A percentile compares a stretch with the other conserved stretches of the same genome.
phyloP scores from a whole-genome alignment of 2,797 vertebrate species.

The Psittacula derbiana region DNA sequence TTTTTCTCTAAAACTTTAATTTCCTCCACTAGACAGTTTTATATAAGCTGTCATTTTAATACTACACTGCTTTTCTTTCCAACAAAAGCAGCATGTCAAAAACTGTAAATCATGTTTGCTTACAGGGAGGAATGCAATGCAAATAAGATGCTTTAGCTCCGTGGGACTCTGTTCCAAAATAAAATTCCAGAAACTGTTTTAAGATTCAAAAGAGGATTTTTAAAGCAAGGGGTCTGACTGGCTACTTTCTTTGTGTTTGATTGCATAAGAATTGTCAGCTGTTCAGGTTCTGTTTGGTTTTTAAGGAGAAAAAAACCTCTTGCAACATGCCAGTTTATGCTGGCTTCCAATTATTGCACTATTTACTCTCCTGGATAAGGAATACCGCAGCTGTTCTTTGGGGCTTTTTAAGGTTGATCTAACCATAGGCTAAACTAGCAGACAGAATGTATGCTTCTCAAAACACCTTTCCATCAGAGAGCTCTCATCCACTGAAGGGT shows the following conservation, averaged over 20 bases:
- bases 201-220: neutral
- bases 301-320: neutral
- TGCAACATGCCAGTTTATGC: conserved; percentile 38
- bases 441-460: neutral
- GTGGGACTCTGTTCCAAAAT: neutral
- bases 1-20: conserved; percentile 6
- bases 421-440: neutral
- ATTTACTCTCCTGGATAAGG: conserved; percentile 15
- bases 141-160: neutral
- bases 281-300: neutral
- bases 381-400: neutral
- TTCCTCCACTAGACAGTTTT: conserved; percentile 26
- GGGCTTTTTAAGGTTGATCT: neutral
- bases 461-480: neutral
- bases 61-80: neutral
- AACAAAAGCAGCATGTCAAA: neutral
- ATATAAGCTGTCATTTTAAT: conserved; percentile 3
- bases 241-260: neutral
- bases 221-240: neutral
- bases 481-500: neutral
- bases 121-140: neutral
- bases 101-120: neutral
- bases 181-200: conserved; percentile 29
- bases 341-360: conserved; percentile 6
- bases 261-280: conserved; percentile 64